phyloP scores from a whole-genome alignment of 2,113 vertebrate species.

The Amphilophus citrinellus region DNA sequence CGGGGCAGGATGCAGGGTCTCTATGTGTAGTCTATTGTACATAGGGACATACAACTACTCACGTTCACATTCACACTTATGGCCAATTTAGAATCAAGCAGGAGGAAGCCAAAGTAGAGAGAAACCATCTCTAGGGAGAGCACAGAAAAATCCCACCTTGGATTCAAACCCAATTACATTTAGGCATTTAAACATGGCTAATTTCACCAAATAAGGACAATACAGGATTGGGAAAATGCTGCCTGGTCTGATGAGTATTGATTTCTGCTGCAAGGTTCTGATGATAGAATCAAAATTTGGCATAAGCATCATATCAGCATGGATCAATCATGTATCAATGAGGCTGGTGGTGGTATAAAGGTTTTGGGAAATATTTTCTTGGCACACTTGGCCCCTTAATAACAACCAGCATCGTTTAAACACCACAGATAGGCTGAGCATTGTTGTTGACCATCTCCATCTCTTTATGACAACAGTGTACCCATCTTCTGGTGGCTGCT shows the following conservation, averaged over 20 bases:
- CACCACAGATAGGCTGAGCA: too few species aligned
- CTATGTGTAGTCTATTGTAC: background rate
- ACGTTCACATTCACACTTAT: too few species aligned
- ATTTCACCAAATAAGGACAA: background rate
- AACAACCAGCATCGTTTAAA: background rate
- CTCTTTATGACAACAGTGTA: too few species aligned
- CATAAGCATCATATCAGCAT: background rate
- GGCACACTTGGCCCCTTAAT: background rate
- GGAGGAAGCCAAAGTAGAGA: too few species aligned
- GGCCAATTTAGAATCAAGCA: too few species aligned
- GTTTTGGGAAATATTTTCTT: accelerated
- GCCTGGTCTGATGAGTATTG: background rate
- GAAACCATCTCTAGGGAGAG: too few species aligned
- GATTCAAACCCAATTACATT: too few species aligned
- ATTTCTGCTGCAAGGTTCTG: background rate
- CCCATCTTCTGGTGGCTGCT: too few species aligned
- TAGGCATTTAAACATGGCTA: too few species aligned
- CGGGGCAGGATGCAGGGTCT: background rate
- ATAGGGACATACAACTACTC: too few species aligned
- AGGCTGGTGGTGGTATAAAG: background rate
- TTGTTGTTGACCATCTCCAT: background rate
- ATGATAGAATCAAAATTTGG: background rate
- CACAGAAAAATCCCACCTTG: too few species aligned
- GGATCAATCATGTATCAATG: background rate
- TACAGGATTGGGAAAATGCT: background rate